These are phyloP conservation scores for Styela plicata DNA, from an alignment of 23 tunicate species.

Conservation along the genomic window DNA sequence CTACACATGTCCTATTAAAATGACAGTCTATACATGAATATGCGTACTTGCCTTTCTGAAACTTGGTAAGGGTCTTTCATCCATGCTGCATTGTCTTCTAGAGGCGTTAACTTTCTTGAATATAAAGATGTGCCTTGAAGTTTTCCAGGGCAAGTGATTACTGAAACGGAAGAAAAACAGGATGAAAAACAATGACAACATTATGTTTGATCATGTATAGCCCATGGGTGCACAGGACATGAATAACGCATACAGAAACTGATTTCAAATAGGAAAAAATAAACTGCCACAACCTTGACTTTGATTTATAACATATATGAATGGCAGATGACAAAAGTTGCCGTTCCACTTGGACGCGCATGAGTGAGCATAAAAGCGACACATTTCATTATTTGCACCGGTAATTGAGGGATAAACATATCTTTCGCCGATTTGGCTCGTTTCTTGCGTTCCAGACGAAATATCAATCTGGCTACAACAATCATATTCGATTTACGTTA, in stretches of 20 bases:
- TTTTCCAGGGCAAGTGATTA: constrained; percentile 57
- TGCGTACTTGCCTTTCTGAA: constrained; percentile 51
- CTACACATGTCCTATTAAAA: too few species aligned
- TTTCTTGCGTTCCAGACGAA: neutral
- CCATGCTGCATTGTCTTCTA: constrained; percentile 65
- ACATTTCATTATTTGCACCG: neutral
- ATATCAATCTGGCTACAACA: too few species aligned
- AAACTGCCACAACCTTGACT: too few species aligned
- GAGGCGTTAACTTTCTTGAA: constrained; percentile 12
- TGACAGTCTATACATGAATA: too few species aligned
- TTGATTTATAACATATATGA: too few species aligned
- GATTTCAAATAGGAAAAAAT: too few species aligned
- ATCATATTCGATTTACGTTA: too few species aligned
- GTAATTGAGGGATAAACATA: neutral
- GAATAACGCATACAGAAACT: too few species aligned
- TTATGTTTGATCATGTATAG: neutral
- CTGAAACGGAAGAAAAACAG: constrained; percentile 32
- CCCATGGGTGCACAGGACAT: too few species aligned
- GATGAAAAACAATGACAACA: neutral
- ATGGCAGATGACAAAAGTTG: neutral
- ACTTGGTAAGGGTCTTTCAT: constrained; percentile 72
- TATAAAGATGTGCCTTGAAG: constrained; percentile 15
- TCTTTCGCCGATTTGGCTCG: neutral
- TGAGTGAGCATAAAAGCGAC: neutral
- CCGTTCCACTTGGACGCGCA: neutral